A percentile compares a stretch with the other conserved stretches of the same genome.
Conservation (phyloP, 1,140 invertebrate genomes). For the Trachelipus rathkii region DNA sequence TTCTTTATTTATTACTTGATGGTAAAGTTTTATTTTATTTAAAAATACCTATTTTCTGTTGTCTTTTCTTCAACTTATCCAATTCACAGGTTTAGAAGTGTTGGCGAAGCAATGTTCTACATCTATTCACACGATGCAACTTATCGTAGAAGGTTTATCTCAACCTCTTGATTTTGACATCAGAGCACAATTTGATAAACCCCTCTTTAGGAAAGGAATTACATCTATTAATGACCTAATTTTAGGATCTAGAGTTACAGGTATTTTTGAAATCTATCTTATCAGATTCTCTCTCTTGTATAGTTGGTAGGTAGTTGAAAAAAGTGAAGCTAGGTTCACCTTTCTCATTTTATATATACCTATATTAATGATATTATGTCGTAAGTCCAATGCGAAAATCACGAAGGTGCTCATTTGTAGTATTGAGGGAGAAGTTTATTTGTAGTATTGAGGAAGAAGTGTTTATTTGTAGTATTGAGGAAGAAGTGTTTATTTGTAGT, state of each 20-base stretch:
- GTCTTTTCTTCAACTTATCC: not conserved
- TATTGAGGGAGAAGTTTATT: no score
- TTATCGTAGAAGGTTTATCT: conserved; percentile 63
- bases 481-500: no score
- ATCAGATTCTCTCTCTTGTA: conserved; percentile 8
- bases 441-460: no score
- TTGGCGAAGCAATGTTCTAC: conserved; percentile 54
- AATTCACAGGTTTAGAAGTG: conserved; percentile 47
- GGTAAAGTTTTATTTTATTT: no score
- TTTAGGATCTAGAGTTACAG: conserved; percentile 56
- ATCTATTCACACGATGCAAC: conserved; percentile 57
- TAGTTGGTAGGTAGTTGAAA: not conserved
- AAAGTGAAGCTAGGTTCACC: no score
- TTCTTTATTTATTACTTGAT: no score
- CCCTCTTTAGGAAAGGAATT: conserved; percentile 64
- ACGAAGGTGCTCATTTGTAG: no score
- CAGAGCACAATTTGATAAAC: conserved; percentile 59
- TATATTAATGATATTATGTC: no score
- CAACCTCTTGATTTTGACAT: conserved; percentile 65
- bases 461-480: no score
- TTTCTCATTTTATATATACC: no score
- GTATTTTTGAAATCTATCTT: conserved; percentile 40
- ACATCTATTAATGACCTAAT: conserved; percentile 60
- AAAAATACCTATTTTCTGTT: conserved; percentile 11
- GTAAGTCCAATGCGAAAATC: no score